Base-by-base conservation (phyloP, 2,888 invertebrate genomes). In the Chouioia cunea region DNA sequence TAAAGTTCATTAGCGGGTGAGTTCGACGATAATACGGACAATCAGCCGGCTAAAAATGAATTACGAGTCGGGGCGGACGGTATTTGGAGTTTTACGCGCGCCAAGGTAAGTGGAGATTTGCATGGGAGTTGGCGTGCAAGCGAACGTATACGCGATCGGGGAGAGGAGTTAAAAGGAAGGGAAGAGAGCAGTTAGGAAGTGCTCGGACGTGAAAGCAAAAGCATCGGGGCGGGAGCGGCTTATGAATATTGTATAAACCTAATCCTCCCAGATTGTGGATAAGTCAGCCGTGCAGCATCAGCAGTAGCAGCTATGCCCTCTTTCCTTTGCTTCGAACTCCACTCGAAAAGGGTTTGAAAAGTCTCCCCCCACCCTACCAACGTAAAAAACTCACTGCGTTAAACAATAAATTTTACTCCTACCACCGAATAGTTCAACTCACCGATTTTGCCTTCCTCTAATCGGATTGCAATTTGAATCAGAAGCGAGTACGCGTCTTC, bases 171-270 rank as follows among this genome's bases (percentile, higher is more conserved):
- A 46, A 64, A 63, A 46, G 53, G 56, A 65, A 53, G 59, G 52
- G 54, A 64, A 70, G 70, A 57, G 70, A 65, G 59, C 64, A 59
- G 70, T 70, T 70, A 70, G 70, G 59, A 70, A 64, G 70, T 70
- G 59, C 70, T 71, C 52, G 70, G 62, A 71, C 65, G 65, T 58
- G 52, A 54, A 57, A 58, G 70, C 52, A 59, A 65, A 53, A 58
- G 58, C 53, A 53, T 47, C 47, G 56, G 14, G 47, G 22, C 69
- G 65, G 72, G 76, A 36, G 75, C 75, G 78, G 80, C 81, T 82
- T 81, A 82, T 82, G 81, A 82, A 82, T 82, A 82, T 82, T 82
- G 80, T 82, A 82, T 81, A 82, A 82, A 79, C 74, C 80, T 82
- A 80, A 82, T 82, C 82, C 81, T 79, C 76, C 78, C 79, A 80